Evolutionary conservation across 2,797 vertebrate species (phyloP).

Genomic region (Pempheris klunzingeri): DNA sequence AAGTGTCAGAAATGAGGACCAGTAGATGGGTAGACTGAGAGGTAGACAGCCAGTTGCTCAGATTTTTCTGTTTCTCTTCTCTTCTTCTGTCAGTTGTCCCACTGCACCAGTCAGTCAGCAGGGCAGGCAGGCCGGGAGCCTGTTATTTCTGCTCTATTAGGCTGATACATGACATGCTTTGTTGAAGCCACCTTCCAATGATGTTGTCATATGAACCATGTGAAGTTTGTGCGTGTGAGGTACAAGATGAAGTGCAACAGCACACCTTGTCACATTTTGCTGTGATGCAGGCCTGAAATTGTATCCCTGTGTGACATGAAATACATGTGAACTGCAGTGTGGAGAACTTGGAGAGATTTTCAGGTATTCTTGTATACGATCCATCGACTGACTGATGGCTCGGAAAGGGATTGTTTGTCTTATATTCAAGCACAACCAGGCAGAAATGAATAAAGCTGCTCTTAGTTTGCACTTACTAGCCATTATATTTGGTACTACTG

Average conservation of each 20-base stretch:
- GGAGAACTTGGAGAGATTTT: constrained; percentile 21
- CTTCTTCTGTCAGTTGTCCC: constrained; percentile 18
- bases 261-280: constrained; percentile 38
- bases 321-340: constrained; percentile 24
- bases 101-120: constrained; percentile 41
- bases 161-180: constrained; percentile 44
- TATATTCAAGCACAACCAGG: background rate
- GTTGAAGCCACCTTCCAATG: constrained; percentile 29
- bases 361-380: background rate
- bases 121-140: constrained; percentile 44
- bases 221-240: background rate
- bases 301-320: constrained; percentile 28
- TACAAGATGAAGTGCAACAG: constrained; percentile 48
- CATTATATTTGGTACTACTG: background rate
- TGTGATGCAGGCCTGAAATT: background rate
- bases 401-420: constrained; percentile 4
- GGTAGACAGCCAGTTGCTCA: constrained; percentile 14
- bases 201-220: background rate
- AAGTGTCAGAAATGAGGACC: background rate
- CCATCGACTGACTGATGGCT: constrained; percentile 26
- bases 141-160: constrained; percentile 64
- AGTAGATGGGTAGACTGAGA: background rate
- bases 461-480: background rate
- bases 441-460: background rate
- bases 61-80: constrained; percentile 9